Evolutionary conservation across 2,113 vertebrate species (phyloP).

Genomic region (Boulengeromyrus knoepffleri): DNA sequence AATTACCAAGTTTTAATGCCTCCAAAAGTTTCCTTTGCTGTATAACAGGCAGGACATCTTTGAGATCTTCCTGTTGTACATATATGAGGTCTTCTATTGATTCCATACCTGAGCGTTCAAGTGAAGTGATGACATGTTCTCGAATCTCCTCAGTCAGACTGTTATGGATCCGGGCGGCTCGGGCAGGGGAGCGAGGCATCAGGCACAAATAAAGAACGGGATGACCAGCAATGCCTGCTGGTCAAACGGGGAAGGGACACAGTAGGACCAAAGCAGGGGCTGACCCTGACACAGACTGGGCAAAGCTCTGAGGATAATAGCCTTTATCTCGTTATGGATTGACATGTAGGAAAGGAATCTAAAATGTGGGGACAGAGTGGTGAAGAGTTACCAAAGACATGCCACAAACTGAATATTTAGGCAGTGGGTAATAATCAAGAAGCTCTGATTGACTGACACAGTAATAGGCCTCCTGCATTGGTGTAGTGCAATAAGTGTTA

Average conservation of each 20-base stretch:
- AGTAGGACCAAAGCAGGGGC: no score
- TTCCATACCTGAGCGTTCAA: background rate
- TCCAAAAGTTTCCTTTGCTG: background rate
- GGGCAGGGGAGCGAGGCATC: no score
- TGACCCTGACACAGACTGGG: background rate
- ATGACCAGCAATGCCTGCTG: no score
- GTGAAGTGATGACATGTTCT: background rate
- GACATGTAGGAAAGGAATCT: background rate
- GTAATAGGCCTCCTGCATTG: background rate
- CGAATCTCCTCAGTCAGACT: background rate
- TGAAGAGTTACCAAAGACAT: background rate
- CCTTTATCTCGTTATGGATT: background rate
- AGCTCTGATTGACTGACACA: background rate
- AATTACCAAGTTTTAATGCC: background rate
- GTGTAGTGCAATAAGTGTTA: background rate
- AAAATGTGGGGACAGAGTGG: background rate
- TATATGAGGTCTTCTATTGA: background rate
- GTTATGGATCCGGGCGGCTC: no score
- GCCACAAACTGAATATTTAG: background rate
- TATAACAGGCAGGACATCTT: background rate
- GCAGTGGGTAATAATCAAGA: background rate
- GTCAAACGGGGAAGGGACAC: no score
- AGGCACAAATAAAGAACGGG: no score
- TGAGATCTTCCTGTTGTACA: background rate
- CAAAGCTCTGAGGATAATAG: background rate